Evolutionary conservation across 2,113 vertebrate species (phyloP), one percentile per base, ranked within the genome.

Genomic region (Salvelinus namaycush): DNA sequence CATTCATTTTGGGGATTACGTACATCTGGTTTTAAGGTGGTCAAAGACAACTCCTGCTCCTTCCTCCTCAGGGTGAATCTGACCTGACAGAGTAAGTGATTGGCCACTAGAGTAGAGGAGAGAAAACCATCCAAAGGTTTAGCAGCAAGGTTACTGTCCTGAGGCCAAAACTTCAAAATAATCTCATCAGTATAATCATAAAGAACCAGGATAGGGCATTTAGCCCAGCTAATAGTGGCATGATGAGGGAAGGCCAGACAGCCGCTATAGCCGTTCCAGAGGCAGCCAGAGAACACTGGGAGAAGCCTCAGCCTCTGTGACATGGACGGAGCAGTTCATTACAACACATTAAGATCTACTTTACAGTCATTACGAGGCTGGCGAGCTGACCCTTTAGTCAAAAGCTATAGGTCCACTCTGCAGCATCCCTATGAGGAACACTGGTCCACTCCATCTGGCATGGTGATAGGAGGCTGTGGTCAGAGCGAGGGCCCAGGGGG

Each of bases 341-440:
- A 90, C 76, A 73, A 79, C 86, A 83, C 87, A 90, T 90, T 90
- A 92, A 79, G 75, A 84, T 90, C 88, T 78, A 89, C 84, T 87
- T 86, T 89, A 88, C 59, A 73, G 81, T 81, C 85, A 85, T 77
- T 84, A 84, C 6, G 59, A 62, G 59, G 51, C 51, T 54, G 51
- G 59, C 8, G 51, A 60, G 70, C 68, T 79, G 80, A 87, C 83
- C 83, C 84, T 79, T 65, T 79, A 83, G 84, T 83, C 80, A 80
- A 77, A 74, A 69, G 72, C 57, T 75, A 81, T 76, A 78, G 68
- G 77, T 67, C 57, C 26, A 29, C 60, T 77, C 73, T 67, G 57
- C 34, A 65, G 51, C 75, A 76, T 39, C 49, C 20, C 71, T 20
- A 73, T 71, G 67, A 71, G 72, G 72, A 68, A 70, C 57, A 60